Conservation (phyloP, 2,113 vertebrate genomes). For the Phaetusa simplex region DNA sequence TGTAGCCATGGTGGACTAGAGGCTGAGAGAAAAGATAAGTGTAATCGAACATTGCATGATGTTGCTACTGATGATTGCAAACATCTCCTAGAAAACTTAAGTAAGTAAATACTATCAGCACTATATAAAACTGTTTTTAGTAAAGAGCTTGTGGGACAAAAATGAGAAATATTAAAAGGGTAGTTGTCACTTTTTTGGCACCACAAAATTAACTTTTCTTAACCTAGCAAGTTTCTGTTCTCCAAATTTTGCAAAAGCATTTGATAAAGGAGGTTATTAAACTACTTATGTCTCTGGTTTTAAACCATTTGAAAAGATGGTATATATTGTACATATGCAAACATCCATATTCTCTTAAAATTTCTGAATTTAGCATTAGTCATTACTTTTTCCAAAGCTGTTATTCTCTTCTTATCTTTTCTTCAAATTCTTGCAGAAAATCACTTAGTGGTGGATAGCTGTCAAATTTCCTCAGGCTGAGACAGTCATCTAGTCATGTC, state of each 20-base stretch:
- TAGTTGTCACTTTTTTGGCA: background rate
- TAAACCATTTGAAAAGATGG: background rate
- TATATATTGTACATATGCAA: background rate
- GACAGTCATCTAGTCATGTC: background rate
- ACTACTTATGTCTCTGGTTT: background rate
- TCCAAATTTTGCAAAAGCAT: background rate
- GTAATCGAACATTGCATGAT: constrained; percentile 89
- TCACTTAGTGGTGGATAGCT: background rate
- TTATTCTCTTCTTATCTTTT: background rate
- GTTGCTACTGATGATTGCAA: constrained; percentile 98
- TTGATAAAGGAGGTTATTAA: background rate
- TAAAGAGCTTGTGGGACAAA: background rate
- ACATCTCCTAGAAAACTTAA: constrained; percentile 92
- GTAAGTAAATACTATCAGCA: constrained; percentile 76
- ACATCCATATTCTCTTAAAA: background rate
- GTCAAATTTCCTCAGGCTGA: background rate
- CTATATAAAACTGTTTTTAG: background rate
- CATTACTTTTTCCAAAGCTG: background rate
- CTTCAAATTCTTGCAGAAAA: background rate
- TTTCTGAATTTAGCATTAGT: background rate
- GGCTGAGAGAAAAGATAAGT: constrained; percentile 88
- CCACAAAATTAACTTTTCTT: background rate
- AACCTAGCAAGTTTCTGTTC: background rate
- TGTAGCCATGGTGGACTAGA: constrained; percentile 90
- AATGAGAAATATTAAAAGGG: background rate